Evolutionary conservation across 2,797 vertebrate species (phyloP), one percentile per base, ranked within the genome.

Genomic region (Mycteria americana): DNA sequence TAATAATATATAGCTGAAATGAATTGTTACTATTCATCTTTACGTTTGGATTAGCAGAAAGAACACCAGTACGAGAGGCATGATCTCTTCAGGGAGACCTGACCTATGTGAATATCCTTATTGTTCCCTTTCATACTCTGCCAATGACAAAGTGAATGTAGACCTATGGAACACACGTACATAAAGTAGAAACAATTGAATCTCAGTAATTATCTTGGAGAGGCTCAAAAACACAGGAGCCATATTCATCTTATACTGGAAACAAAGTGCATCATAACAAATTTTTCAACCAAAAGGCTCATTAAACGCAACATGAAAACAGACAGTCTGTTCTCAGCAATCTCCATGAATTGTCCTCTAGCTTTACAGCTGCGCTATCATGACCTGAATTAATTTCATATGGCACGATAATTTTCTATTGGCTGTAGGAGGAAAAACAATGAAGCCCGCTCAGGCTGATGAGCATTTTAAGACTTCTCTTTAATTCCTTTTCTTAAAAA

Each of bases 1-100:
- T 88, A 97, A 88, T 96, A 85, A 94, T 95, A 94, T 89, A 86
- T 93, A 82, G 69, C 70, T 88, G 76, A 75, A 95, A 95, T 84
- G 59, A 91, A 90, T 91, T 89, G 91, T 91, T 91, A 53, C 85
- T 77, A 69, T 94, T 96, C 87, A 76, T 96, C 91, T 92, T 89
- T 93, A 89, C 2, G 0, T 92, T 91, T 86, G 91, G 76, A 94
- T 92, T 89, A 95, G 85, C 85, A 85, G 69, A 30, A 62, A 16
- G 72, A 95, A 60, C 85, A 80, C 33, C 69, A 50, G 62, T 50
- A 54, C 25, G 68, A 89, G 86, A 88, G 59, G 73, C 24, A 78
- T 65, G 76, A 33, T 86, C 8, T 63, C 79, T 65, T 76, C 76
- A 81, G 79, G 82, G 82, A 84, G 88, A 31, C 43, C 43, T 84